Evolutionary conservation across 2,888 invertebrate genomes (phyloP).

Genomic region (Scrobipalpa atriplicella): DNA sequence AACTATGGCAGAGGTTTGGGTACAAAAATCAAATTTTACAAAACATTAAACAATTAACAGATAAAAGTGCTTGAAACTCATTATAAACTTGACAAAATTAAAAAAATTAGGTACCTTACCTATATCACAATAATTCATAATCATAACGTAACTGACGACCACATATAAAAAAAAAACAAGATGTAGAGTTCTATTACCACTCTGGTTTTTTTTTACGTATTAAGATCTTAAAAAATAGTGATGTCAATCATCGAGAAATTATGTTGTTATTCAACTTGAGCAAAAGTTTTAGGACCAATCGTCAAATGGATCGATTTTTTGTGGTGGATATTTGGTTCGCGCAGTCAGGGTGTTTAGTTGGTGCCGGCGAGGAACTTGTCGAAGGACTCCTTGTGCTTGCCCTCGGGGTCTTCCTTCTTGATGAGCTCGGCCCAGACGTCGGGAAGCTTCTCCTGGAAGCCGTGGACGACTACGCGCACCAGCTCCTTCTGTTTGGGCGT

Average conservation of each 20-base stretch:
- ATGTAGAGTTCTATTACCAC: too few relatives aligned
- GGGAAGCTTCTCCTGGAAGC: conserved; percentile 84
- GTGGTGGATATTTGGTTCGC: neutral
- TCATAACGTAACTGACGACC: too few relatives aligned
- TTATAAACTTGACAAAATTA: too few relatives aligned
- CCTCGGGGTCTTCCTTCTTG: conserved; percentile 86
- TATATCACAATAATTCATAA: too few relatives aligned
- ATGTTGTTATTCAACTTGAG: neutral
- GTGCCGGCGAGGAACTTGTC: conserved; percentile 61
- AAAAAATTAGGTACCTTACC: too few relatives aligned
- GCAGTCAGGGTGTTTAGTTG: conserved; percentile 45
- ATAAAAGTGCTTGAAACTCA: too few relatives aligned
- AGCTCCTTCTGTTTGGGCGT: conserved; percentile 84
- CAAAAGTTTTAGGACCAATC: neutral
- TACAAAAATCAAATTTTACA: too few relatives aligned
- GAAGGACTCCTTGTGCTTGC: conserved; percentile 83
- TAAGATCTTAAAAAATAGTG: neutral
- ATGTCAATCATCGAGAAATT: neutral
- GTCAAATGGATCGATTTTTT: neutral
- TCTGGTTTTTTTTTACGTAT: too few relatives aligned
- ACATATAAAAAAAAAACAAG: too few relatives aligned
- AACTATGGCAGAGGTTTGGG: too few relatives aligned
- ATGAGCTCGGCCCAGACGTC: conserved; percentile 85
- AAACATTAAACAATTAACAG: too few relatives aligned
- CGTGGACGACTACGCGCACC: conserved; percentile 82